These are phyloP conservation scores for Centropyge bicolor DNA, from an alignment of 2,797 vertebrate genomes.

Conservation along the genomic window DNA sequence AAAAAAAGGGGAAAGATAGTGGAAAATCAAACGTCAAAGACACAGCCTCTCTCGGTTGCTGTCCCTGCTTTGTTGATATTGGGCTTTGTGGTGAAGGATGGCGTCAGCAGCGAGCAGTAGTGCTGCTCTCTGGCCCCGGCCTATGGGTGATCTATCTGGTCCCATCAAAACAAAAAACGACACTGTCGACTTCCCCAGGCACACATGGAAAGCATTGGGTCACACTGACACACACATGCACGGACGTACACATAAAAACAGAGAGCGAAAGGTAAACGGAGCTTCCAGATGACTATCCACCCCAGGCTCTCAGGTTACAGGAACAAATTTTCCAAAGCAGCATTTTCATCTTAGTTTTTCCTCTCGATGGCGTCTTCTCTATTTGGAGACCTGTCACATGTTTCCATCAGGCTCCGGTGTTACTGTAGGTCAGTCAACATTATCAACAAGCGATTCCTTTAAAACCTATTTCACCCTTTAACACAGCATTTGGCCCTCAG, in stretches of 20 bases:
- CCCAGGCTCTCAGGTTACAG: slow-evolving; percentile 71
- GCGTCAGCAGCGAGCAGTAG: slow-evolving; percentile 55
- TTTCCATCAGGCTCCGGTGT: slow-evolving; percentile 59
- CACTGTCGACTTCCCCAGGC: slow-evolving; percentile 51
- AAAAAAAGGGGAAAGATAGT: slow-evolving; percentile 30
- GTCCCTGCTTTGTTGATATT: slow-evolving; percentile 63
- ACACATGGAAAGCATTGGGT: slow-evolving; percentile 79
- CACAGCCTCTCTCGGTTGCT: slow-evolving; percentile 53
- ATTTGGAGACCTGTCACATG: slow-evolving; percentile 50
- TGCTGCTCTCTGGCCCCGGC: slow-evolving; percentile 45
- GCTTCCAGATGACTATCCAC: slow-evolving; percentile 78
- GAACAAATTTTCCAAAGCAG: slow-evolving; percentile 79
- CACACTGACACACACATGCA: slow-evolving; percentile 35
- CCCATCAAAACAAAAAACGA: slow-evolving; percentile 76
- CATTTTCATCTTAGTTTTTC: slow-evolving; percentile 73
- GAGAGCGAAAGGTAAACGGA: slow-evolving; percentile 69
- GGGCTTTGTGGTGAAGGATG: slow-evolving; percentile 54
- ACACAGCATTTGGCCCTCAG: background rate
- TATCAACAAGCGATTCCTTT: slow-evolving; percentile 15
- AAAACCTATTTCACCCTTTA: background rate
- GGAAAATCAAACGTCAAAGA: slow-evolving; percentile 66
- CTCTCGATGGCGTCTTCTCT: slow-evolving; percentile 47
- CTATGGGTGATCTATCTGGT: slow-evolving; percentile 64
- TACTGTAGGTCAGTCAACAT: slow-evolving; percentile 41
- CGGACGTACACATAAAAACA: slow-evolving; percentile 49